Conservation (phyloP, 2,113 vertebrate genomes). For the Ardeotis arabs region DNA sequence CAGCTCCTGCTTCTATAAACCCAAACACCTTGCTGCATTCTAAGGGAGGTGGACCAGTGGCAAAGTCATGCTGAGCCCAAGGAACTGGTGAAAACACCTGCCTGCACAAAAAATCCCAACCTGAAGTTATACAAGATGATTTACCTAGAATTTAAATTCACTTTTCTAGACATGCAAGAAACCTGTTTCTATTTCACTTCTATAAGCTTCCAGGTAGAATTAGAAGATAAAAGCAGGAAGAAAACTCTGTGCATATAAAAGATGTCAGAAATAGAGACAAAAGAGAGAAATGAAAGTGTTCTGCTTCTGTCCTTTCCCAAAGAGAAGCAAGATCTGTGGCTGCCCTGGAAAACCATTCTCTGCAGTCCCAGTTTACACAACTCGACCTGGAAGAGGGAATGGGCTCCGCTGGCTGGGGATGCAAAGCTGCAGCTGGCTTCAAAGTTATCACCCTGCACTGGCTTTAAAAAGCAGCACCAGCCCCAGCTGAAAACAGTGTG, state of each 20-base stretch:
- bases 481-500: background rate
- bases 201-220: background rate
- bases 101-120: background rate
- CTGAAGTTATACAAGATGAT: background rate
- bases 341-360: background rate
- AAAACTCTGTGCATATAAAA: fast-evolving
- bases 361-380: background rate
- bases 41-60: no score
- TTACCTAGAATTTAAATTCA: background rate
- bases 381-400: background rate
- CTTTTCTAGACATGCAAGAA: background rate
- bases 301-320: background rate
- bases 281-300: background rate
- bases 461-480: background rate
- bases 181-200: background rate
- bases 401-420: background rate
- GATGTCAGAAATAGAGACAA: background rate
- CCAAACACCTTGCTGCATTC: no score
- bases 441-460: no score
- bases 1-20: background rate
- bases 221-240: background rate
- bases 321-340: background rate
- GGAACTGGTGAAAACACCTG: background rate
- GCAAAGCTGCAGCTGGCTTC: background rate
- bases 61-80: background rate